These are phyloP conservation scores for Phyllopteryx taeniolatus DNA, from an alignment of 2,113 vertebrate species.

Conservation along the genomic window DNA sequence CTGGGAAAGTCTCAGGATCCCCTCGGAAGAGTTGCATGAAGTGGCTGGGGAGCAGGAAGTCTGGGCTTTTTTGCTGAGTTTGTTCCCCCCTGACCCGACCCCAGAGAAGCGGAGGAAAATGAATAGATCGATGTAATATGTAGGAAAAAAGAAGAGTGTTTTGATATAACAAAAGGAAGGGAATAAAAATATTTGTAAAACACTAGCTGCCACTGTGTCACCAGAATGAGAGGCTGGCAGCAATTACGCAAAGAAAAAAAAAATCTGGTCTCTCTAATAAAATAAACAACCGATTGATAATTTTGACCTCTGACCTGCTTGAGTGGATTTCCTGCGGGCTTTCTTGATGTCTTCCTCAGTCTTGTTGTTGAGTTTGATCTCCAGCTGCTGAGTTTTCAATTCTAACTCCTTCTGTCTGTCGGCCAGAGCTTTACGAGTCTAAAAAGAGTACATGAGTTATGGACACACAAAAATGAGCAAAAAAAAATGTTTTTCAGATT, in stretches of 20 bases:
- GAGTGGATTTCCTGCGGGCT: constrained; percentile 93
- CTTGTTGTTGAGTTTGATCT: constrained; percentile 94
- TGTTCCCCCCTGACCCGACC: too few species aligned
- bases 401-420: constrained; percentile 97
- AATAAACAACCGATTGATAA: constrained; percentile 27
- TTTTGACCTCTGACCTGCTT: constrained; percentile 83
- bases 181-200: neutral
- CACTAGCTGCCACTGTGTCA: neutral
- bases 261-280: neutral
- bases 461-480: neutral
- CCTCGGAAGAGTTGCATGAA: too few species aligned
- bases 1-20: too few species aligned
- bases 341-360: constrained; percentile 98
- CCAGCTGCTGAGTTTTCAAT: constrained; percentile 92
- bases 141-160: too few species aligned
- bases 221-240: too few species aligned
- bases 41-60: too few species aligned
- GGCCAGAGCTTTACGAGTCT: constrained; percentile 90
- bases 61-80: too few species aligned
- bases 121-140: too few species aligned
- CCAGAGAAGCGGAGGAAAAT: too few species aligned
- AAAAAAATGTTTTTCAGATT: neutral
- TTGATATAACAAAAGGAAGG: too few species aligned
- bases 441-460: constrained; percentile 7
- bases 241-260: neutral